Conservation (phyloP, 2,888 invertebrate genomes). For the Vanessa cardui region DNA sequence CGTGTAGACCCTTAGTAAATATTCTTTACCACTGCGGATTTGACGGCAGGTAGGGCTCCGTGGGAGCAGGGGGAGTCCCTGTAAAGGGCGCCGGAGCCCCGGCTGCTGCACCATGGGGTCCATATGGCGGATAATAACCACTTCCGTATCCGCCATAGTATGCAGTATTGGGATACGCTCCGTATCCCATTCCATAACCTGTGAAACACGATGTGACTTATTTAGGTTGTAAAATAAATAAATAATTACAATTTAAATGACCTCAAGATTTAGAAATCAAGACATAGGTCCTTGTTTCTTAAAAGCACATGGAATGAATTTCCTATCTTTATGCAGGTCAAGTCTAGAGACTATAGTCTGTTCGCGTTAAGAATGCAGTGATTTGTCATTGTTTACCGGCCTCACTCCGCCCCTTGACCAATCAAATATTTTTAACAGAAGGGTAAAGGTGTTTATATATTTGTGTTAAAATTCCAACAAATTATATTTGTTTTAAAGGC, state of each 20-base stretch:
- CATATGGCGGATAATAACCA: conserved; percentile 75
- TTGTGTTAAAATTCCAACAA: too few species aligned
- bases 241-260: too few species aligned
- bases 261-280: not conserved
- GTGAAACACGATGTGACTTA: conserved; percentile 17
- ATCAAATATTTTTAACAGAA: too few species aligned
- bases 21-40: conserved; percentile 35
- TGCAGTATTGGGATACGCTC: conserved; percentile 71
- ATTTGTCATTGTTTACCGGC: too few species aligned
- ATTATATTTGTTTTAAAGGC: too few species aligned
- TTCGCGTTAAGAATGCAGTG: too few species aligned
- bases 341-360: too few species aligned
- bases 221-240: not conserved
- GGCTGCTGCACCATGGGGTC: conserved; percentile 62
- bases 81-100: conserved; percentile 55
- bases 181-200: conserved; percentile 76
- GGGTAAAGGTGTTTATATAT: too few species aligned
- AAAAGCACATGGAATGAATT: too few species aligned
- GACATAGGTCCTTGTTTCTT: not conserved
- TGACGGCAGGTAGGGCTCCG: conserved; percentile 41
- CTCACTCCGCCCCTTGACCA: too few species aligned
- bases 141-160: conserved; percentile 83
- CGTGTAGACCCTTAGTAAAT: not conserved
- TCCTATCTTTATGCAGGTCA: too few species aligned
- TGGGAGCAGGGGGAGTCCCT: conserved; percentile 49